phyloP scores from a whole-genome alignment of 92 coral and sea anemone species.

The Siderastrea siderea region DNA sequence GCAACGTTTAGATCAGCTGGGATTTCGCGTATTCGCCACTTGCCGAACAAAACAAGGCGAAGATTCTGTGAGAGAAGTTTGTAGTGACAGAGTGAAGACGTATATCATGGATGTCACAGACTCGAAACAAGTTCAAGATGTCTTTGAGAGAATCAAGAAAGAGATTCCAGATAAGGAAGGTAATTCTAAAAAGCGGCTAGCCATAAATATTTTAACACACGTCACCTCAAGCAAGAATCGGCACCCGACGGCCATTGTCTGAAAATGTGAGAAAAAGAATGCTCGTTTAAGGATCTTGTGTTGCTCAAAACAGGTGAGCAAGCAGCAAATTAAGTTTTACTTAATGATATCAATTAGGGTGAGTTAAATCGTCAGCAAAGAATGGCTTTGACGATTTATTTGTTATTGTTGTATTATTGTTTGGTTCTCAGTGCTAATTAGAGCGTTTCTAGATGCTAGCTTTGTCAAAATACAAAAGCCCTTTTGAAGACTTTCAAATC shows the following conservation, averaged over 20 bases:
- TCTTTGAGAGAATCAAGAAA: conserved; percentile 53
- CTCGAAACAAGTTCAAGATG: conserved; percentile 53
- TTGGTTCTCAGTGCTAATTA: no score
- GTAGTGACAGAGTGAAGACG: conserved; percentile 71
- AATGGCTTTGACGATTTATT: no score
- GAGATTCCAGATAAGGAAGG: conserved; percentile 58
- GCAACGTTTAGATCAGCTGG: conserved; percentile 60
- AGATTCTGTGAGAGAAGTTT: conserved; percentile 44
- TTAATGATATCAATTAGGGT: no score
- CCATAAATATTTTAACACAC: no score
- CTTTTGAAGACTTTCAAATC: no score
- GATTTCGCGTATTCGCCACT: conserved; percentile 83
- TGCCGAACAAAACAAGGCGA: conserved; percentile 76
- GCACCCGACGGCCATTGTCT: background rate
- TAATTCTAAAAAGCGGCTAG: background rate
- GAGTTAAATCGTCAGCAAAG: no score
- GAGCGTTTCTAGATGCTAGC: no score
- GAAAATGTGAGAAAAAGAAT: background rate
- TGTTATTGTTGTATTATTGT: no score
- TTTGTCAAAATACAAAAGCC: no score
- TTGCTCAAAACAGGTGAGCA: no score
- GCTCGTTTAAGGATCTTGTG: background rate
- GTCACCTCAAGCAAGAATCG: no score
- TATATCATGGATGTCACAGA: conserved; percentile 75
- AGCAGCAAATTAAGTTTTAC: no score